A percentile compares a stretch with the other conserved stretches of the same genome.
These are phyloP conservation scores for Laspeyria flexula DNA, from an alignment of 2,888 invertebrate genomes.

Conservation along the genomic window DNA sequence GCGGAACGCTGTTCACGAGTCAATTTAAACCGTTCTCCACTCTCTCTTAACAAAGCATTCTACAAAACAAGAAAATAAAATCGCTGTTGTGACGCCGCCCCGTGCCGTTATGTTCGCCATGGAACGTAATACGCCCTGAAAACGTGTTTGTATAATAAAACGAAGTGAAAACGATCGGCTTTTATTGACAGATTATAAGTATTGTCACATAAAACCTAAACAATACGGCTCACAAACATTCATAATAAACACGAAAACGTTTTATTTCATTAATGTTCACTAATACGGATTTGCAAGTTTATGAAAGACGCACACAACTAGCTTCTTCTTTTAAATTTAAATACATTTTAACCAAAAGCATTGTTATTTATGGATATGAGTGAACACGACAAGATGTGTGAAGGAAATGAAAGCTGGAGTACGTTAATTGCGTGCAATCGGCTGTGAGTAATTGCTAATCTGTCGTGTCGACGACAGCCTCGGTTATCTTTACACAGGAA, in stretches of 20 bases:
- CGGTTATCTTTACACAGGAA: conserved; percentile 51
- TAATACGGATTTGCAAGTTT: neutral
- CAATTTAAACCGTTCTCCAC: conserved; percentile 69
- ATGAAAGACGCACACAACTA: no score
- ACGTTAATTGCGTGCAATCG: conserved; percentile 71
- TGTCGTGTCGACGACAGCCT: conserved; percentile 52
- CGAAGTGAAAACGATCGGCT: conserved; percentile 34
- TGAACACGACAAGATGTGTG: conserved; percentile 43
- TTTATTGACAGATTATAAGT: conserved; percentile 37
- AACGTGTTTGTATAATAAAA: conserved; percentile 54
- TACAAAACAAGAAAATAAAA: conserved; percentile 74
- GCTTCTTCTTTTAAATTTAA: no score
- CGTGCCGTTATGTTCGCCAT: conserved; percentile 44
- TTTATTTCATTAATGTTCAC: neutral
- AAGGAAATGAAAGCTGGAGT: conserved; percentile 71
- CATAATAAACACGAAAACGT: neutral
- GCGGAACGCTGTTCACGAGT: conserved; percentile 64
- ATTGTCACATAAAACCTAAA: conserved; percentile 23
- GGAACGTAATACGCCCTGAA: conserved; percentile 49
- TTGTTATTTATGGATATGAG: conserved; percentile 11
- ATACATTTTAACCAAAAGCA: no score
- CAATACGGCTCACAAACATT: neutral
- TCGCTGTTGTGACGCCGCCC: conserved; percentile 45
- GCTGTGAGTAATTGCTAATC: conserved; percentile 73
- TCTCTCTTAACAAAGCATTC: conserved; percentile 60